phyloP scores from a whole-genome alignment of 1,140 invertebrate genomes.

The Nephila pilipes region DNA sequence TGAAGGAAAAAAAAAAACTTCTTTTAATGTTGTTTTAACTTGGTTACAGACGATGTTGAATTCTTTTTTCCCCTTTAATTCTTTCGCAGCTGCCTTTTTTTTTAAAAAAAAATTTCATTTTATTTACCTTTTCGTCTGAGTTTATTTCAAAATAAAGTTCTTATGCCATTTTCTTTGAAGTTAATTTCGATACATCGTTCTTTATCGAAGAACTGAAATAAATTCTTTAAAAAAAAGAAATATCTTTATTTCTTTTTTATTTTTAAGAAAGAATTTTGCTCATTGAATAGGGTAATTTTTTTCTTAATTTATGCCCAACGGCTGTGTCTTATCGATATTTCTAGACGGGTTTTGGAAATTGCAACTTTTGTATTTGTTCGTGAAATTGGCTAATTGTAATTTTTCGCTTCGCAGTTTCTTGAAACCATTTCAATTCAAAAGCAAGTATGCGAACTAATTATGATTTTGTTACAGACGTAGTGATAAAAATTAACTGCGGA shows the following conservation, averaged over 20 bases:
- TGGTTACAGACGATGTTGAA: conserved; percentile 12
- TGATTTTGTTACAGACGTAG: not conserved
- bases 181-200: conserved; percentile 25
- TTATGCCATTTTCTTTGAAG: conserved; percentile 27
- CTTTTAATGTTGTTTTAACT: conserved; percentile 31
- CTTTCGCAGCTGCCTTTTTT: not conserved
- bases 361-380: not conserved
- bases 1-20: not conserved
- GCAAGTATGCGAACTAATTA: not conserved
- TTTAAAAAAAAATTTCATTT: not conserved
- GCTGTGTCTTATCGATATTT: conserved; percentile 19
- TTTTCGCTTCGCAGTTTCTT: not conserved
- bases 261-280: not conserved
- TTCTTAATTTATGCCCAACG: conserved; percentile 12
- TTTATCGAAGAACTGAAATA: conserved; percentile 30
- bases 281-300: not conserved
- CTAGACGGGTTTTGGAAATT: not conserved
- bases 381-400: not conserved
- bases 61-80: not conserved
- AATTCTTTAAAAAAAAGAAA: not conserved
- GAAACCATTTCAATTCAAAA: not conserved
- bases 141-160: conserved; percentile 26
- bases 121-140: conserved; percentile 14
- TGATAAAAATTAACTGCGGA: too few relatives aligned
- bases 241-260: not conserved